These are phyloP conservation scores for Anagrus nilaparvatae DNA, from an alignment of 1,140 invertebrate species.

Conservation along the genomic window DNA sequence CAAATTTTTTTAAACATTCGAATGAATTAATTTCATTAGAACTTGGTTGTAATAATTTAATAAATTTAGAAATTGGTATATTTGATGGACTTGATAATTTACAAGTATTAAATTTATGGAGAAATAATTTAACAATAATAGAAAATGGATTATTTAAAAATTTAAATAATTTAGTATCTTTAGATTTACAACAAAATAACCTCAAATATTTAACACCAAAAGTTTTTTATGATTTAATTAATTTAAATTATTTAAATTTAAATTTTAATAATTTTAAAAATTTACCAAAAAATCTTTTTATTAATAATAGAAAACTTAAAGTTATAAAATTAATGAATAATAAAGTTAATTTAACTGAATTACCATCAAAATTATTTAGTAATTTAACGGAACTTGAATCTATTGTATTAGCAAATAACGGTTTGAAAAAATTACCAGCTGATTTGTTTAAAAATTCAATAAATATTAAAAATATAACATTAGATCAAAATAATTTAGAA, in stretches of 20 bases:
- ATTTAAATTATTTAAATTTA: constrained; percentile 37
- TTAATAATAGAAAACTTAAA: background rate
- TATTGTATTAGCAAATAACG: constrained; percentile 9
- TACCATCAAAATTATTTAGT: background rate
- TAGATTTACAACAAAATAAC: constrained; percentile 52
- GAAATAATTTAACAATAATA: constrained; percentile 50
- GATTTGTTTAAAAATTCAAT: constrained; percentile 47
- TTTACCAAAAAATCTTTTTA: constrained; percentile 1
- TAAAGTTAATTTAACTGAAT: background rate
- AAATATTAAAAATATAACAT: constrained; percentile 43
- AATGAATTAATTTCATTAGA: constrained; percentile 49
- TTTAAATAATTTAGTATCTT: constrained; percentile 43
- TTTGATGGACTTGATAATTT: constrained; percentile 50
- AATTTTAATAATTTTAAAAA: constrained; percentile 2
- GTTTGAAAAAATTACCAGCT: constrained; percentile 43
- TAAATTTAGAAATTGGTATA: constrained; percentile 44
- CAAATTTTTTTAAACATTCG: constrained; percentile 26
- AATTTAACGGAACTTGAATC: background rate
- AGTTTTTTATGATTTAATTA: too few species aligned
- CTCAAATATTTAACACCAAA: too few species aligned
- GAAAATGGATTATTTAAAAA: constrained; percentile 49
- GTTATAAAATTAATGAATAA: constrained; percentile 5
- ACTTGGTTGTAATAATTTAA: constrained; percentile 50
- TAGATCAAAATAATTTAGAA: constrained; percentile 46
- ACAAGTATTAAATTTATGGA: constrained; percentile 50